These are phyloP conservation scores for Brenthis hecate DNA, from an alignment of 2,888 invertebrate species.

Conservation along the genomic window DNA sequence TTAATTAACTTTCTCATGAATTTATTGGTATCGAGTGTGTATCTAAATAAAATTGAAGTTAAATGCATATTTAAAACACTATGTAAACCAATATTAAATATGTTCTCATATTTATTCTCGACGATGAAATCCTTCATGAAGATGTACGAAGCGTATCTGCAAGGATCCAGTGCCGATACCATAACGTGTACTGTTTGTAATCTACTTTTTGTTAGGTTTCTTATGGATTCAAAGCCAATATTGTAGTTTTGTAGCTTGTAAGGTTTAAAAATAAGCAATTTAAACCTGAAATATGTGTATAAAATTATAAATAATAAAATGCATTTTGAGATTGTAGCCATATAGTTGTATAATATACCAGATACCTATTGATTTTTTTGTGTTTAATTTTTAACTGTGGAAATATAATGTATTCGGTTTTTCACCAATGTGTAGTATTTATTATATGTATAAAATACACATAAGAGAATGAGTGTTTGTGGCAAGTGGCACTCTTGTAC, in stretches of 20 bases:
- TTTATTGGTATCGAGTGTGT: not conserved
- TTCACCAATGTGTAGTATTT: no score
- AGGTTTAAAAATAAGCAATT: slow-evolving; percentile 8
- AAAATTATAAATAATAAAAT: not conserved
- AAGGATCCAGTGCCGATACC: slow-evolving; percentile 1
- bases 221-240: slow-evolving; percentile 3
- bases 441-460: no score
- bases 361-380: no score
- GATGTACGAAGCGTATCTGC: not conserved
- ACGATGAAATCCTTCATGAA: slow-evolving; percentile 1
- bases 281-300: not conserved
- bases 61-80: not conserved
- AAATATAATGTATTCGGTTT: not conserved
- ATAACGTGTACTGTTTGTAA: slow-evolving; percentile 14
- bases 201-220: slow-evolving; percentile 11
- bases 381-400: no score
- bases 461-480: no score
- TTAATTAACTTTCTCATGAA: slow-evolving; percentile 11
- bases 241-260: not conserved
- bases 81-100: not conserved
- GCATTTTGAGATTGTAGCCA: no score
- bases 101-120: slow-evolving; percentile 9
- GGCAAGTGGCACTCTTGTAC: no score
- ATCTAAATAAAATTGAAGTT: not conserved
- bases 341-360: no score